Percentiles rank a stretch among this genome's conserved stretches.
These are phyloP conservation scores for Gopherus evgoodei DNA, from an alignment of 2,113 vertebrate genomes.

Conservation along the genomic window DNA sequence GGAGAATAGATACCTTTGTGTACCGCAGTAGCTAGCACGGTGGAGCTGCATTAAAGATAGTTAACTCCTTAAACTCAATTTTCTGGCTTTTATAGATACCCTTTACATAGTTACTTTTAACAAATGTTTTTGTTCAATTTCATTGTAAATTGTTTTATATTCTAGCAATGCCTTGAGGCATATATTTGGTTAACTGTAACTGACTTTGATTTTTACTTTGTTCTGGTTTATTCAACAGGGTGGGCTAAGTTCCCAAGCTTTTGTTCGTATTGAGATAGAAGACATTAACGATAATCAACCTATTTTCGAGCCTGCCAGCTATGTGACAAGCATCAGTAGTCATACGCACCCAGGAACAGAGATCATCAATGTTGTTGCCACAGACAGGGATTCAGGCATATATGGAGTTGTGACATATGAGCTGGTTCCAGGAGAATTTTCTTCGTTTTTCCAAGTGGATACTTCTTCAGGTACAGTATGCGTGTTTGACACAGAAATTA, in stretches of 20 bases:
- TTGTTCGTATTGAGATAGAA: slow-evolving; percentile 90
- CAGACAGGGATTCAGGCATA: slow-evolving; percentile 86
- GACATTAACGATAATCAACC: slow-evolving; percentile 93
- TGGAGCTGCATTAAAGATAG: neutral
- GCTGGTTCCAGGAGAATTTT: slow-evolving; percentile 83
- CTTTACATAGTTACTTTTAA: neutral
- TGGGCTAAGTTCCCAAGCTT: slow-evolving; percentile 90
- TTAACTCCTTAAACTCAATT: neutral
- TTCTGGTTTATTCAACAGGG: slow-evolving; percentile 82
- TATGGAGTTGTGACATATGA: slow-evolving; percentile 86
- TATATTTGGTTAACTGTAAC: neutral
- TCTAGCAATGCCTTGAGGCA: neutral
- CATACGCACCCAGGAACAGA: slow-evolving; percentile 87
- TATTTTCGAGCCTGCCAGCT: slow-evolving; percentile 85
- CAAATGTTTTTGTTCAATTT: neutral
- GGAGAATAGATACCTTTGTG: neutral
- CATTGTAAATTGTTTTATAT: neutral
- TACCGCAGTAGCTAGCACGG: neutral
- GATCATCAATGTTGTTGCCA: slow-evolving; percentile 86
- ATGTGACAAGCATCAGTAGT: slow-evolving; percentile 87
- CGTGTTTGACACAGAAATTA: neutral
- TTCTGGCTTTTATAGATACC: neutral
- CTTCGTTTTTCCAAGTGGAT: slow-evolving; percentile 87
- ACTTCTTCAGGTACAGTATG: slow-evolving; percentile 83
- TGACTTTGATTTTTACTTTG: neutral